Evolutionary conservation across 2,113 vertebrate species (phyloP).

Genomic region (Hypanus sabinus): DNA sequence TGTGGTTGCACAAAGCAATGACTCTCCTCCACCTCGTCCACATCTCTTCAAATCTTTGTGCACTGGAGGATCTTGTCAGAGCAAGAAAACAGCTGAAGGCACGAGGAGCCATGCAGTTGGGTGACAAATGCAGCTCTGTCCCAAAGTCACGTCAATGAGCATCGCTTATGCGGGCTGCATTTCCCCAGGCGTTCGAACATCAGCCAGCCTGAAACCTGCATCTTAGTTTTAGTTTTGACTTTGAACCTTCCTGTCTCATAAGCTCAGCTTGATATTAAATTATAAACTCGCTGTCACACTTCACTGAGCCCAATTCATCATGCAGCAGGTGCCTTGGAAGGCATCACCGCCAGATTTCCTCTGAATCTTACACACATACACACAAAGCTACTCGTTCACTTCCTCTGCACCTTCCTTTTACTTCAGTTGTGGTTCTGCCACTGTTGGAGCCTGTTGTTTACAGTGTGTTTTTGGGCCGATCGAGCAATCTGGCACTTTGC

Average conservation of each 20-base stretch:
- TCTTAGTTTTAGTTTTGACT: neutral
- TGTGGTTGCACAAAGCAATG: neutral
- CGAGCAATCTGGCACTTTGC: too few relatives aligned
- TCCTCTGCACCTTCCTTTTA: too few relatives aligned
- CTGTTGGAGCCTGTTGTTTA: too few relatives aligned
- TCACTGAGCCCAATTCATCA: neutral
- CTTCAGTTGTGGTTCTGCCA: too few relatives aligned
- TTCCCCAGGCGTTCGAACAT: neutral
- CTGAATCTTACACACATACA: neutral
- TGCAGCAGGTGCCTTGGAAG: neutral
- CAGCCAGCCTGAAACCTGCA: neutral
- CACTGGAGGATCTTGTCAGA: neutral
- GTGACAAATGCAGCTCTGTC: neutral
- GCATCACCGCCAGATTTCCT: neutral
- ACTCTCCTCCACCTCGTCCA: neutral
- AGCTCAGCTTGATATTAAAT: neutral
- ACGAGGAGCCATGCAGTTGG: neutral
- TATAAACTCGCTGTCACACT: neutral
- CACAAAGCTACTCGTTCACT: neutral
- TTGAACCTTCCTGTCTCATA: neutral
- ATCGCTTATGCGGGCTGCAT: neutral
- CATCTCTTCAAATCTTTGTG: neutral
- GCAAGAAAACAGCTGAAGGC: conserved; percentile 17
- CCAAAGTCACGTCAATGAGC: neutral
- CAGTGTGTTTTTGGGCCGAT: too few relatives aligned